These are phyloP conservation scores for Thermophis baileyi DNA, from an alignment of 2,113 vertebrate genomes.

Conservation along the genomic window DNA sequence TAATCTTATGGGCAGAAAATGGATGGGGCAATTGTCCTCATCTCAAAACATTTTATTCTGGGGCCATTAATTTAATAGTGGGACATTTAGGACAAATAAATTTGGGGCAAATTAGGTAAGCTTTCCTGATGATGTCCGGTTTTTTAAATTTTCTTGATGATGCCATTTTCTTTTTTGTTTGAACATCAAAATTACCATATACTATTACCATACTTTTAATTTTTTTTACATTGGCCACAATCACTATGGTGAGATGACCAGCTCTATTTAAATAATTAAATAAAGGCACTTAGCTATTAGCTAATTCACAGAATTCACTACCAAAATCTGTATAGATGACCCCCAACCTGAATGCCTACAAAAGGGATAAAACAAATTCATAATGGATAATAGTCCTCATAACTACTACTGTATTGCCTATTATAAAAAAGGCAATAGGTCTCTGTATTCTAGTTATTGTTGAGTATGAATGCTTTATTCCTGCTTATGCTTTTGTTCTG, in stretches of 20 bases:
- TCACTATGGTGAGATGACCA: background rate
- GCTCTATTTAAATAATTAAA: background rate
- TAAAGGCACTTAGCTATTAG: background rate
- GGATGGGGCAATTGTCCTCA: background rate
- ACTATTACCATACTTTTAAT: too few species aligned
- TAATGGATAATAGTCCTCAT: background rate
- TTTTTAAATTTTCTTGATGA: background rate
- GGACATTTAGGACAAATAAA: background rate
- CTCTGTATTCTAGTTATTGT: background rate
- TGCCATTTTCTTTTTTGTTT: background rate
- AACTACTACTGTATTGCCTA: background rate
- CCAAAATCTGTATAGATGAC: background rate
- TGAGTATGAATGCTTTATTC: background rate
- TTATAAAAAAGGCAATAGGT: background rate
- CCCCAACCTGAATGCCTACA: background rate
- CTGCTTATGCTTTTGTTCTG: background rate
- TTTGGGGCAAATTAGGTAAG: background rate
- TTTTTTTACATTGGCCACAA: background rate
- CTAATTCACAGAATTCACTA: background rate
- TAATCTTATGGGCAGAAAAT: background rate
- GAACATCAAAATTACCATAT: background rate
- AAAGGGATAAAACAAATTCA: background rate
- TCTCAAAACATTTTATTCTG: background rate
- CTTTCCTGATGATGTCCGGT: background rate
- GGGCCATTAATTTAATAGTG: background rate